Evolutionary conservation across 2,888 invertebrate species (phyloP).

Genomic region (Ichneumon xanthorius): DNA sequence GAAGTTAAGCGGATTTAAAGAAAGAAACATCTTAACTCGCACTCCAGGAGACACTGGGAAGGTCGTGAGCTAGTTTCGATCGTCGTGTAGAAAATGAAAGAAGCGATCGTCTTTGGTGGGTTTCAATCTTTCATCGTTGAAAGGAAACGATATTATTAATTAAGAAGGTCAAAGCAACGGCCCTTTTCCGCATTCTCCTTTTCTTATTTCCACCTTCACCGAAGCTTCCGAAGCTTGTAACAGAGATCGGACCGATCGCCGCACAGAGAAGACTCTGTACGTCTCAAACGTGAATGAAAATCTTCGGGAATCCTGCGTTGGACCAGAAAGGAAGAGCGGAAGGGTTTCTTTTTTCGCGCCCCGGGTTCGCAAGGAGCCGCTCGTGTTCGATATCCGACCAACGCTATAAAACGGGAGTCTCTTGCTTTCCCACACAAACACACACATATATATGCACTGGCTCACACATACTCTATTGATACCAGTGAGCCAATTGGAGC

Average conservation of each 20-base stretch:
- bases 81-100: not conserved
- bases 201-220: not conserved
- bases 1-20: not conserved
- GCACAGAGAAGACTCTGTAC: conserved; percentile 16
- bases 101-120: not conserved
- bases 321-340: conserved; percentile 53
- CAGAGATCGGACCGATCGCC: conserved; percentile 28
- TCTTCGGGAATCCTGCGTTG: conserved; percentile 26
- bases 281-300: conserved; percentile 38
- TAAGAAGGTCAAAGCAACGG: conserved; percentile 1
- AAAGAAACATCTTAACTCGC: conserved; percentile 12
- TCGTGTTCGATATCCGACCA: conserved; percentile 64
- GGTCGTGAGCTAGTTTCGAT: not conserved
- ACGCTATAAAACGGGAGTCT: conserved; percentile 41
- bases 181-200: not conserved
- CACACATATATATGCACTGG: conserved; percentile 15
- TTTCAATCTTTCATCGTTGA: not conserved
- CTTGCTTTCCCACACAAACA: conserved; percentile 9
- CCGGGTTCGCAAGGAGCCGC: conserved; percentile 55
- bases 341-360: conserved; percentile 57
- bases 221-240: conserved; percentile 36
- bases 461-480: conserved; percentile 31
- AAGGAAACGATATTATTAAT: conserved; percentile 20
- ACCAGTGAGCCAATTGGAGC: conserved; percentile 58
- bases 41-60: not conserved